Conservation (phyloP, 2,797 vertebrate genomes). For the Sandelia bainsii region DNA sequence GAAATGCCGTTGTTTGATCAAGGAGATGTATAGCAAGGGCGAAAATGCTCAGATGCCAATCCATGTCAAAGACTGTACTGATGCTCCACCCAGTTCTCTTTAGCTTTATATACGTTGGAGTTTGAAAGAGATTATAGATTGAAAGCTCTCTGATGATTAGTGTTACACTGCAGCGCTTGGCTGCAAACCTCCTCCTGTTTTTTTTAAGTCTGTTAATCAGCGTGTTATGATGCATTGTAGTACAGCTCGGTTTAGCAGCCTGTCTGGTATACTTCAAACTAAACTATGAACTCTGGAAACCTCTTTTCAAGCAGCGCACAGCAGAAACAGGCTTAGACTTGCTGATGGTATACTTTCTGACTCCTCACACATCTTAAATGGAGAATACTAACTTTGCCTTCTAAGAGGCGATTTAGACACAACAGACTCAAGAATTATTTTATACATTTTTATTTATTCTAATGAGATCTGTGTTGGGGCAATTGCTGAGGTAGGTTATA, state of each 20-base stretch:
- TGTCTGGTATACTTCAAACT: not conserved
- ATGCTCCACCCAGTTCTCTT: conserved; percentile 33
- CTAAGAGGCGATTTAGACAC: too few relatives aligned
- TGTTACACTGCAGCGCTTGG: too few relatives aligned
- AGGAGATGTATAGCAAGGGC: conserved; percentile 48
- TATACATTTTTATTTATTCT: conserved; percentile 21
- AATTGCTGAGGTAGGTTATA: not conserved
- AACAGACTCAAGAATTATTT: not conserved
- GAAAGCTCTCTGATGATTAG: too few relatives aligned
- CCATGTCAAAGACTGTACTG: conserved; percentile 41
- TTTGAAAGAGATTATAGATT: not conserved
- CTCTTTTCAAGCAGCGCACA: too few relatives aligned
- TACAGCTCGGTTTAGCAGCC: not conserved
- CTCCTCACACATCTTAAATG: too few relatives aligned
- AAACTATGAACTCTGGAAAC: not conserved
- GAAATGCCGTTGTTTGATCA: conserved; percentile 73
- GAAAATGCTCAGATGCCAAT: conserved; percentile 59
- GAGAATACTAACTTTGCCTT: too few relatives aligned
- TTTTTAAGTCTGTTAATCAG: too few relatives aligned
- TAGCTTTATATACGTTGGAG: conserved; percentile 27
- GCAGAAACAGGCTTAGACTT: too few relatives aligned
- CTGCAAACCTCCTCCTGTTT: too few relatives aligned
- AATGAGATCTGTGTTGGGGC: not conserved
- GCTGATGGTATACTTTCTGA: too few relatives aligned
- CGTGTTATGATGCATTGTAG: too few relatives aligned